A percentile compares a stretch with the other conserved stretches of the same genome.
phyloP scores from a whole-genome alignment of 2,797 vertebrate species.

The Sternarchorhynchus goeldii region DNA sequence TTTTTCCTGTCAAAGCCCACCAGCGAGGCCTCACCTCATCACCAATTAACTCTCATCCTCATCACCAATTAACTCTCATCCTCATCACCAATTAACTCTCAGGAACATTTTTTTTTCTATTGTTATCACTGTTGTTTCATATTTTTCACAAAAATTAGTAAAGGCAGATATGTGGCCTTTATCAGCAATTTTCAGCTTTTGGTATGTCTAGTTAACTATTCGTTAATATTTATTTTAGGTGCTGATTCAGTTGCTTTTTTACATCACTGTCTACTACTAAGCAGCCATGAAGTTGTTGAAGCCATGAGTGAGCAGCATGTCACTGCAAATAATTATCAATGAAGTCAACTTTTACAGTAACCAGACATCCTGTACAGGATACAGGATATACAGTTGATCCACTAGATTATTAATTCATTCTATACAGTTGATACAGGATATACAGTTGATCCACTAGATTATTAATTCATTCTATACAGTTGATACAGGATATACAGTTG shows the following conservation, averaged over 20 bases:
- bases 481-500: too few relatives aligned
- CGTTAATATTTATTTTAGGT: neutral
- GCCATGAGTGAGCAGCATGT: too few relatives aligned
- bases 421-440: too few relatives aligned
- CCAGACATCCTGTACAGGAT: too few relatives aligned
- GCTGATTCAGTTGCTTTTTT: slow-evolving; percentile 1
- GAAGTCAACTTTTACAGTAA: too few relatives aligned
- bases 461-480: neutral
- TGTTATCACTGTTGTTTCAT: neutral
- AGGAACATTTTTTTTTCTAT: slow-evolving; percentile 16
- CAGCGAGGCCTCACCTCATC: slow-evolving; percentile 7
- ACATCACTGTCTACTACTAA: neutral
- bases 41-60: slow-evolving; percentile 43
- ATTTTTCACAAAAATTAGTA: neutral
- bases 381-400: too few relatives aligned
- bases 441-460: too few relatives aligned
- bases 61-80: slow-evolving; percentile 40
- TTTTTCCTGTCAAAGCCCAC: slow-evolving; percentile 42
- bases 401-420: slow-evolving; percentile 3
- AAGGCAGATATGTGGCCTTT: neutral
- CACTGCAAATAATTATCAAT: too few relatives aligned
- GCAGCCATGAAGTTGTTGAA: too few relatives aligned
- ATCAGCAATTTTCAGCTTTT: slow-evolving; percentile 6
- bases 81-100: slow-evolving; percentile 43
- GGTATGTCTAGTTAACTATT: neutral